phyloP scores from a whole-genome alignment of 2,797 vertebrate species.

The Xenops minutus region DNA sequence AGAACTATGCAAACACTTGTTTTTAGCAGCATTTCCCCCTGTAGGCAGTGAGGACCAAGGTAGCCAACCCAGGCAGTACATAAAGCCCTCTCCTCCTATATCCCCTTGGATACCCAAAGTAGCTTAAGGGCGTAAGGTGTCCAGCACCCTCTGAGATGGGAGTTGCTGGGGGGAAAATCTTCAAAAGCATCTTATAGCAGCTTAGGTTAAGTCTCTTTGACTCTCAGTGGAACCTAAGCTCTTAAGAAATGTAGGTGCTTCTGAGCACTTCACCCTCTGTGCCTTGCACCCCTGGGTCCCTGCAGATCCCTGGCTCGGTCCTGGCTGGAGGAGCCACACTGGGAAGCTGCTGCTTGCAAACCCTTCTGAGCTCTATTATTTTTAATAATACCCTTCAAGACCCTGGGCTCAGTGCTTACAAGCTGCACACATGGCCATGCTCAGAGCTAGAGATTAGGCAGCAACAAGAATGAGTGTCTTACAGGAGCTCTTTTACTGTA shows the following conservation, averaged over 20 bases:
- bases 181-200: constrained; percentile 46
- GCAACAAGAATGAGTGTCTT: neutral
- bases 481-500: constrained; percentile 47
- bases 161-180: constrained; percentile 45
- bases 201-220: constrained; percentile 56
- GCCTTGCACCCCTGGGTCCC: neutral
- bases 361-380: neutral
- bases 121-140: constrained; percentile 40
- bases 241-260: constrained; percentile 39
- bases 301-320: rapidly evolving
- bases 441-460: neutral
- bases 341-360: neutral
- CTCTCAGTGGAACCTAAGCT: constrained; percentile 45
- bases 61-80: neutral
- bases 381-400: neutral
- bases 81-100: neutral
- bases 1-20: neutral
- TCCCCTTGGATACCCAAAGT: neutral
- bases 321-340: neutral
- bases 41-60: rapidly evolving
- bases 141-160: constrained; percentile 17
- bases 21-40: neutral
- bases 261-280: neutral
- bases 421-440: neutral
- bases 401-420: neutral